phyloP scores from a whole-genome alignment of 2,113 vertebrate species.

The Eulacestoma nigropectus region DNA sequence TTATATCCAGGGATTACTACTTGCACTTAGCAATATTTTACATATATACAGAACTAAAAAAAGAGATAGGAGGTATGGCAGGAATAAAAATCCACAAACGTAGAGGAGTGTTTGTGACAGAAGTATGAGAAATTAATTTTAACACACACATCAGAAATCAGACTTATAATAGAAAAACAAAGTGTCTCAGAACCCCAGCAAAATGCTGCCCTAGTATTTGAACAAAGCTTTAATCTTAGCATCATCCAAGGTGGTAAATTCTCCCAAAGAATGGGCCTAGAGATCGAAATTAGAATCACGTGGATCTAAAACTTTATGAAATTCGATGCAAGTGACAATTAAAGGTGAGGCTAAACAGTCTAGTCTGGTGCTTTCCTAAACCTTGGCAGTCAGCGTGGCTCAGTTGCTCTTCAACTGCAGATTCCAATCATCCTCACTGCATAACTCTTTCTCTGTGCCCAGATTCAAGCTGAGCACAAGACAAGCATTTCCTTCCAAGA shows the following conservation, averaged over 20 bases:
- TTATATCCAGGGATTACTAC: not conserved
- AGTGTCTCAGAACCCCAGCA: not conserved
- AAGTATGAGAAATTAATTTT: not conserved
- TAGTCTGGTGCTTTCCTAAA: not conserved
- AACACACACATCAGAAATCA: not conserved
- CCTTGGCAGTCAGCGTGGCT: not conserved
- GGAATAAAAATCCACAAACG: accelerated
- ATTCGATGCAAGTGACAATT: not conserved
- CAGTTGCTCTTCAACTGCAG: not conserved
- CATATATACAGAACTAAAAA: not conserved
- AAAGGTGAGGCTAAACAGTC: not conserved
- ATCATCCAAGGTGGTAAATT: not conserved
- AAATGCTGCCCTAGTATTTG: not conserved
- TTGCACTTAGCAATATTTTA: not conserved
- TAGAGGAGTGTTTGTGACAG: not conserved
- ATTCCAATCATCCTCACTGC: accelerated
- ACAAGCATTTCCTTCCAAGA: not conserved
- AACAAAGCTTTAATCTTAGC: not conserved
- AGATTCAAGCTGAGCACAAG: not conserved
- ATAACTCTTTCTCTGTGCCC: not conserved
- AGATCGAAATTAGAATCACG: not conserved
- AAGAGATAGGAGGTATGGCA: not conserved
- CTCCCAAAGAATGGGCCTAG: not conserved
- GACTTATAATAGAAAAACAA: not conserved
- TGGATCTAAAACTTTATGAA: not conserved